A percentile compares a stretch with the other conserved stretches of the same genome.
phyloP scores from a whole-genome alignment of 2,113 vertebrate species.

The Tretioscincus oriximinensis region DNA sequence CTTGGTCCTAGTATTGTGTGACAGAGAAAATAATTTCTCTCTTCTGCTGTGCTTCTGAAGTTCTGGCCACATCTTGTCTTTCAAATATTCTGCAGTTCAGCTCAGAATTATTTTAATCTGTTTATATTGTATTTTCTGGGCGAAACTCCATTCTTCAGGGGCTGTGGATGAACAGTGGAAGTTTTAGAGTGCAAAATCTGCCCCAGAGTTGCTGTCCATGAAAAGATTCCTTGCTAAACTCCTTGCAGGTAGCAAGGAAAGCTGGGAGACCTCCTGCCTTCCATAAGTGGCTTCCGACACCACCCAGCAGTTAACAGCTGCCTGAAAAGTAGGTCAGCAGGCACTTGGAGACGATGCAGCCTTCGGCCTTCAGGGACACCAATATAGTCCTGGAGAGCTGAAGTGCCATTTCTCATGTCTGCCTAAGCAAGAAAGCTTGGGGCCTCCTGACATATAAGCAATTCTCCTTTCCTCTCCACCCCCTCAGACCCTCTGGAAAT shows the following conservation, averaged over 20 bases:
- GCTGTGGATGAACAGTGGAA: too few relatives aligned
- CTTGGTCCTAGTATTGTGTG: too few relatives aligned
- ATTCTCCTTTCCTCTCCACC: not conserved
- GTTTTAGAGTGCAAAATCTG: too few relatives aligned
- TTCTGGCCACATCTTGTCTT: too few relatives aligned
- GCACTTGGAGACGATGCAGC: not conserved
- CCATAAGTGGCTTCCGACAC: not conserved
- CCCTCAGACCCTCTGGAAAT: fast-evolving
- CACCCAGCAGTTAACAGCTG: not conserved
- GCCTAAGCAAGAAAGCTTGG: fast-evolving
- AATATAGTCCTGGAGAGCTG: fast-evolving
- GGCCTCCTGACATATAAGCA: fast-evolving
- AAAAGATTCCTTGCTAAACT: too few relatives aligned
- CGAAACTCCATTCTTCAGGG: too few relatives aligned
- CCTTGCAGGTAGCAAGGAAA: not conserved
- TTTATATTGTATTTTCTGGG: too few relatives aligned
- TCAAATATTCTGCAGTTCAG: too few relatives aligned
- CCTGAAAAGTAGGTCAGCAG: fast-evolving
- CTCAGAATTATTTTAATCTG: too few relatives aligned
- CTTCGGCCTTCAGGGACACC: not conserved
- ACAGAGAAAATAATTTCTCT: too few relatives aligned
- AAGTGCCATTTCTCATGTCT: fast-evolving
- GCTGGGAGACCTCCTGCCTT: not conserved
- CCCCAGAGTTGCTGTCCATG: too few relatives aligned
- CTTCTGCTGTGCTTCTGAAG: too few relatives aligned